These are phyloP conservation scores for Malthinus seriepunctatus DNA, from an alignment of 2,888 invertebrate genomes.

Conservation along the genomic window DNA sequence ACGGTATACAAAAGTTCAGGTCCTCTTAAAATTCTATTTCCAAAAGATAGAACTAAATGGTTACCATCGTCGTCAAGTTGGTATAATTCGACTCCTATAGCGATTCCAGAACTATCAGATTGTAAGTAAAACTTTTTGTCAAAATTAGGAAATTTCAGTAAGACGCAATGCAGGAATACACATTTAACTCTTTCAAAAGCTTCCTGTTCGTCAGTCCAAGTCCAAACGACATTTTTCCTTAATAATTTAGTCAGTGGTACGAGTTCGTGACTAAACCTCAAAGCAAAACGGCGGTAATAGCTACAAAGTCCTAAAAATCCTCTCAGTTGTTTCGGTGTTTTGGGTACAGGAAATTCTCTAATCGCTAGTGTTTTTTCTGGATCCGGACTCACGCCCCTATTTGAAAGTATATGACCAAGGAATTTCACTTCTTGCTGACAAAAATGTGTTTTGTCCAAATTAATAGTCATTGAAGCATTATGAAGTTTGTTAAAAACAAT, in stretches of 20 bases:
- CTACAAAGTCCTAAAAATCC: constrained; percentile 33
- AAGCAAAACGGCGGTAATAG: constrained; percentile 28
- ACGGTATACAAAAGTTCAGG: too few species aligned
- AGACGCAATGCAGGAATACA: constrained; percentile 14
- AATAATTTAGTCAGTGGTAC: constrained; percentile 19
- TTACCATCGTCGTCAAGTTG: too few species aligned
- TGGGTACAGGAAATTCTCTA: constrained; percentile 28
- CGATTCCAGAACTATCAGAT: constrained; percentile 18
- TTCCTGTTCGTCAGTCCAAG: constrained; percentile 17
- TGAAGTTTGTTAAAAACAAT: not conserved
- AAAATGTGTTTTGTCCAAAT: constrained; percentile 32
- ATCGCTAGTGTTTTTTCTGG: constrained; percentile 26
- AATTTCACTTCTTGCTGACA: constrained; percentile 21
- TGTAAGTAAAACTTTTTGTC: constrained; percentile 10
- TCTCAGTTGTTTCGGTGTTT: constrained; percentile 28
- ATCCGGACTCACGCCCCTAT: constrained; percentile 26
- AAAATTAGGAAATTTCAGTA: constrained; percentile 9
- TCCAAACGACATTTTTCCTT: constrained; percentile 21
- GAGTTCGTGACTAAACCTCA: constrained; percentile 18
- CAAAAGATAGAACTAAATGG: too few species aligned
- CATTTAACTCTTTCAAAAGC: constrained; percentile 13
- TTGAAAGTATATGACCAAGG: too few species aligned
- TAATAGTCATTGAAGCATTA: constrained; percentile 22
- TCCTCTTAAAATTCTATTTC: too few species aligned
- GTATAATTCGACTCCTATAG: constrained; percentile 16